Conservation (phyloP, 2,113 vertebrate genomes). For the Apeltes quadracus region DNA sequence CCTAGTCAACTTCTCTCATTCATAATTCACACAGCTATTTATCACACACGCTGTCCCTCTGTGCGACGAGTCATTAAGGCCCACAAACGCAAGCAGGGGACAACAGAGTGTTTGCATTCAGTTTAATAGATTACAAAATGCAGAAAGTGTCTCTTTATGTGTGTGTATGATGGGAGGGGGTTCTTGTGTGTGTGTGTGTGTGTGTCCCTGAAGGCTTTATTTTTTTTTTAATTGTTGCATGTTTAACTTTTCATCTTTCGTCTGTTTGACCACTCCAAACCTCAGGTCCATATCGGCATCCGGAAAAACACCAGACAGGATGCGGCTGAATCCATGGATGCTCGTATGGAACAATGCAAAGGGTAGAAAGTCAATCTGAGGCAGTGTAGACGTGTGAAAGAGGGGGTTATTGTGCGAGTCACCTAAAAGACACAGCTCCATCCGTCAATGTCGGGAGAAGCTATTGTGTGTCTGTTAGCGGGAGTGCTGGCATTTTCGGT, state of each 20-base stretch:
- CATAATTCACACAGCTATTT: conserved; percentile 73
- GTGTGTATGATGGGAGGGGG: neutral
- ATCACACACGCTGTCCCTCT: conserved; percentile 41
- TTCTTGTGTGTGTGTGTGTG: conserved; percentile 13
- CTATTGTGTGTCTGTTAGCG: conserved; percentile 19
- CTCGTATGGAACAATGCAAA: neutral
- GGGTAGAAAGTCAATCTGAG: neutral
- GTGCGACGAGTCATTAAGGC: conserved; percentile 48
- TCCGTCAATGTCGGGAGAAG: conserved; percentile 55
- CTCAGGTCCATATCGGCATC: neutral
- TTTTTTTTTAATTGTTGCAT: no score
- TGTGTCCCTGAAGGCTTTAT: neutral
- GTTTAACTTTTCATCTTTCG: no score
- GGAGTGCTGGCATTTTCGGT: conserved; percentile 56
- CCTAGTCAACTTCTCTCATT: conserved; percentile 65
- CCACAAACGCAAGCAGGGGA: conserved; percentile 38
- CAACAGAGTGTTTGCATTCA: conserved; percentile 30
- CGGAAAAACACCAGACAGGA: neutral
- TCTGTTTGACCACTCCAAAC: neutral
- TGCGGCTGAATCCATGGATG: neutral
- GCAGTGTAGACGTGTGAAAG: neutral
- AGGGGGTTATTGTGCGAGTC: conserved; percentile 24
- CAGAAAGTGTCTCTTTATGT: conserved; percentile 23
- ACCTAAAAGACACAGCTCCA: conserved; percentile 39
- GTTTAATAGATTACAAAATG: conserved; percentile 13